Percentiles rank a stretch among this genome's conserved stretches.
phyloP scores from a whole-genome alignment of 2,797 vertebrate species.

The Megalops cyprinoides region DNA sequence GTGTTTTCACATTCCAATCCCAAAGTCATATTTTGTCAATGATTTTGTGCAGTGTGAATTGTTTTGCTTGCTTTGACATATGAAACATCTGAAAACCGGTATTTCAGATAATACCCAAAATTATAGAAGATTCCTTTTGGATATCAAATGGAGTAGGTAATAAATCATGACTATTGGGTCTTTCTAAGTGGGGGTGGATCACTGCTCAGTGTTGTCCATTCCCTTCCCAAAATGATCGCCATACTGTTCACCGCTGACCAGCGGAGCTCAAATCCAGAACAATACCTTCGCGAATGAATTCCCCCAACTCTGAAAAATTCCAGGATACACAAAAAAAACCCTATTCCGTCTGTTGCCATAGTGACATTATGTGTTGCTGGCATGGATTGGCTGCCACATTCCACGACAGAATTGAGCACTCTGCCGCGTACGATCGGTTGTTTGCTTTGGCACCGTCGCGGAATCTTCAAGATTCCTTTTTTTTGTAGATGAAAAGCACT shows the following conservation, averaged over 20 bases:
- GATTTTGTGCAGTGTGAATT: conserved; percentile 68
- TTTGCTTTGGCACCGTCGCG: conserved; percentile 45
- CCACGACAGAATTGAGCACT: conserved; percentile 37
- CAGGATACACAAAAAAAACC: conserved; percentile 5
- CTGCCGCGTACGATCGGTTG: conserved; percentile 37
- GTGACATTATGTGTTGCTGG: conserved; percentile 39
- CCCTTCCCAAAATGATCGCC: not conserved
- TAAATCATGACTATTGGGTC: conserved; percentile 46
- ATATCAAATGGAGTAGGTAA: conserved; percentile 48
- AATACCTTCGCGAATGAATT: conserved; percentile 7
- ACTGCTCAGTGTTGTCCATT: conserved; percentile 30
- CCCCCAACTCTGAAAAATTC: not conserved
- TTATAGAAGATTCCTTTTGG: conserved; percentile 55
- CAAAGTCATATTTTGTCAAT: conserved; percentile 66
- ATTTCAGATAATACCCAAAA: conserved; percentile 50
- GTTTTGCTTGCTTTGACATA: conserved; percentile 60
- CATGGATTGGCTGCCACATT: conserved; percentile 35
- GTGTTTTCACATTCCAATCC: conserved; percentile 66
- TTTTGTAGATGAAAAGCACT: conserved; percentile 26
- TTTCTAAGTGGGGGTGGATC: conserved; percentile 38
- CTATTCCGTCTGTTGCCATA: conserved; percentile 11
- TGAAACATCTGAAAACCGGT: conserved; percentile 62
- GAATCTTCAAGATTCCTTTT: conserved; percentile 32
- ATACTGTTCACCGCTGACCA: not conserved
- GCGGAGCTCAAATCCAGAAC: not conserved